A percentile compares a stretch with the other conserved stretches of the same genome.
Conservation (phyloP, 2,888 invertebrate genomes). For the Dromius quadrimaculatus region DNA sequence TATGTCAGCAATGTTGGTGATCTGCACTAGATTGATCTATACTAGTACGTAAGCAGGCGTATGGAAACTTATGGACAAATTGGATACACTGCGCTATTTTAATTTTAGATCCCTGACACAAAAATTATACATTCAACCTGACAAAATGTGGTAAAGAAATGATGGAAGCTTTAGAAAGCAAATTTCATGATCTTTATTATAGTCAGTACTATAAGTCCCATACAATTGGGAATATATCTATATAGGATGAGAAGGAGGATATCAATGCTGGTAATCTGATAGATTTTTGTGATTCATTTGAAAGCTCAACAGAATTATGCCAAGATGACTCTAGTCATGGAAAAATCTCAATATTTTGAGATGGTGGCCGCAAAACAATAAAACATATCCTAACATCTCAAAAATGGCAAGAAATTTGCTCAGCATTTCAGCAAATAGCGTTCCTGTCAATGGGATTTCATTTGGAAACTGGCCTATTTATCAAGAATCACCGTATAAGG, state of each 20-base stretch:
- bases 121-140: constrained; percentile 31
- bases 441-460: background rate
- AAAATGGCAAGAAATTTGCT: constrained; percentile 13
- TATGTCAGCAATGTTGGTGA: too few relatives aligned
- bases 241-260: background rate
- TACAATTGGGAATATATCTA: constrained; percentile 5
- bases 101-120: constrained; percentile 57
- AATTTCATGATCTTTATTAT: constrained; percentile 10
- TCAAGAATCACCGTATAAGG: background rate
- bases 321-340: constrained; percentile 8
- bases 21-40: too few relatives aligned
- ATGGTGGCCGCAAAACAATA: constrained; percentile 9
- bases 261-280: too few relatives aligned
- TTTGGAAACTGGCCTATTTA: background rate
- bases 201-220: background rate
- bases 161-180: constrained; percentile 14
- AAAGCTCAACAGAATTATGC: constrained; percentile 3
- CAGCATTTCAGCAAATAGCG: background rate
- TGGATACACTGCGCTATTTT: constrained; percentile 57
- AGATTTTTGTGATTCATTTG: constrained; percentile 9
- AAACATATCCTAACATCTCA: constrained; percentile 7
- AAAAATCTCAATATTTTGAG: constrained; percentile 8
- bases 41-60: too few relatives aligned
- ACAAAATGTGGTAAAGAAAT: constrained; percentile 36
- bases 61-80: constrained; percentile 52